A percentile compares a stretch with the other conserved stretches of the same genome.
Conservation (phyloP, 2,113 vertebrate genomes). For the Mugil cephalus region DNA sequence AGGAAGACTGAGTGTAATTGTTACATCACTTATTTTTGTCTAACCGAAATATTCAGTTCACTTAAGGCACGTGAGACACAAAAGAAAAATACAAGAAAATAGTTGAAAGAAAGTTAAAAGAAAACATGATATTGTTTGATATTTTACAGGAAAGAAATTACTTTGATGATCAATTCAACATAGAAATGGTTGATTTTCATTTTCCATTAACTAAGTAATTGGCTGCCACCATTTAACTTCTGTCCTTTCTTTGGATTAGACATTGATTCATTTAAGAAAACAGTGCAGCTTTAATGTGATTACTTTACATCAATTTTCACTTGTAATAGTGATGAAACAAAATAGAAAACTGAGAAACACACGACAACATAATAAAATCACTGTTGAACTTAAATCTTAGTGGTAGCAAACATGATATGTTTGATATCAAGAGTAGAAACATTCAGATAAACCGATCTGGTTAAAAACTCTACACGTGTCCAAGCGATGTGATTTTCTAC, state of each 20-base stretch:
- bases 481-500: conserved; percentile 34
- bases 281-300: neutral
- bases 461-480: conserved; percentile 12
- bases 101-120: neutral
- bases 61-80: neutral
- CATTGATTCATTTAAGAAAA: neutral
- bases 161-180: neutral
- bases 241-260: neutral
- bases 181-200: too few relatives aligned
- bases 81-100: conserved; percentile 1
- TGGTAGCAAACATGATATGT: conserved; percentile 10
- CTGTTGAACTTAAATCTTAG: neutral
- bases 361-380: conserved; percentile 3
- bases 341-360: conserved; percentile 6
- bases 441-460: conserved; percentile 5
- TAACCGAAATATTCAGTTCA: neutral
- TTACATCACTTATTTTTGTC: neutral
- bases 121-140: neutral
- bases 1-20: neutral
- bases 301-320: neutral
- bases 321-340: neutral
- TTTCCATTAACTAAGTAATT: too few relatives aligned
- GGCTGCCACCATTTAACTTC: neutral
- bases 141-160: neutral
- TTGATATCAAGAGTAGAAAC: neutral